Percentiles rank a stretch among this genome's conserved stretches.
These are phyloP conservation scores for Prosapia bicincta DNA, from an alignment of 2,888 invertebrate genomes.

Conservation along the genomic window DNA sequence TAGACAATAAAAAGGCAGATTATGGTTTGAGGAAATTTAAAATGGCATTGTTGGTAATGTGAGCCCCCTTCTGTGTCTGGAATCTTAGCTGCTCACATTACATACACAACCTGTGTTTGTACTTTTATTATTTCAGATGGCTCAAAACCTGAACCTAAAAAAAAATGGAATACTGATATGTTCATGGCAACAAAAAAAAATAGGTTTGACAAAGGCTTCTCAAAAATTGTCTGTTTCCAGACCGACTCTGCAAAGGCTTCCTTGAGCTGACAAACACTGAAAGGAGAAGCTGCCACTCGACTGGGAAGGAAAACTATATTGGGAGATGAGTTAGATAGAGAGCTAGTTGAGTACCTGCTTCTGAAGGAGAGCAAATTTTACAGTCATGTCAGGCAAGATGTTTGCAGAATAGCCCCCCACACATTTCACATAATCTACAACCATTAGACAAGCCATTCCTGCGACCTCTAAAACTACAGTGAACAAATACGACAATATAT, in stretches of 20 bases:
- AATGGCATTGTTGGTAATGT: constrained; percentile 12
- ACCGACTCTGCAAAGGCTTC: constrained; percentile 13
- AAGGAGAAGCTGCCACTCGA: constrained; percentile 7
- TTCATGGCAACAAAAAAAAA: constrained; percentile 8
- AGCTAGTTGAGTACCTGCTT: no score
- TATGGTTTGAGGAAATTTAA: no score
- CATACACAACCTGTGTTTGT: constrained; percentile 6
- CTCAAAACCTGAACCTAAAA: constrained; percentile 7
- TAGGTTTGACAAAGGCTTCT: constrained; percentile 10
- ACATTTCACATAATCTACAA: constrained; percentile 21
- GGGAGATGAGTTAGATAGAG: no score
- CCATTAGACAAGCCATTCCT: constrained; percentile 25
- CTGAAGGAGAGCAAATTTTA: constrained; percentile 15
- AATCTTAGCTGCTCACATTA: constrained; percentile 16
- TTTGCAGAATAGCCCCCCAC: constrained; percentile 20
- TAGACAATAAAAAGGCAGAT: constrained; percentile 7
- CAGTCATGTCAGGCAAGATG: constrained; percentile 13
- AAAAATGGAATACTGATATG: constrained; percentile 15
- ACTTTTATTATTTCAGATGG: constrained; percentile 15
- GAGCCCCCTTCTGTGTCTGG: constrained; percentile 12
- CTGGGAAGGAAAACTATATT: no score
- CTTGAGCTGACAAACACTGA: background rate
- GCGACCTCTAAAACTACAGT: constrained; percentile 25
- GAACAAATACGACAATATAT: constrained; percentile 41
- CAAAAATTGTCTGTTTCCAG: constrained; percentile 7